Base-by-base conservation (phyloP, 2,797 vertebrate species). In the Macropodus opercularis region DNA sequence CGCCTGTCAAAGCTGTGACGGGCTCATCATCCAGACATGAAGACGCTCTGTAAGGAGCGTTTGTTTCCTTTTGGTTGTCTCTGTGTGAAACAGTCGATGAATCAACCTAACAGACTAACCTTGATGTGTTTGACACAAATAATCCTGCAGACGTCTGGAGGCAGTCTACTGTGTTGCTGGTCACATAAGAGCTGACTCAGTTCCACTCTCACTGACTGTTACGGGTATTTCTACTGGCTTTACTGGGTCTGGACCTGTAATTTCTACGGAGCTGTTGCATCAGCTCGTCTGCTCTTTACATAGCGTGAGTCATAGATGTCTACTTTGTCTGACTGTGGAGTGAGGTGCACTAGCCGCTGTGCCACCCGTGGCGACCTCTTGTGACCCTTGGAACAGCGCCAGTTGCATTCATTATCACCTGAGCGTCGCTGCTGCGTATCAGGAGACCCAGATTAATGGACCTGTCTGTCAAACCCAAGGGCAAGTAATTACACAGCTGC, bases 51-150 rank as follows among this genome's bases (percentile, higher is more conserved):
- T 17, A n/a, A 15, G 2, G 36, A 32, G 7, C 48, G 18, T 1
- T 24, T 40, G 17, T 52, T 49, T 3, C 23, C 1, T 3, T 4
- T 6, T 9, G 49, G 2, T 50, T 22, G 27, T 51, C 2, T 7
- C 44, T 40, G n/a, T 3, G 8, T 76, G 10, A 12, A 24, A n/a
- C 23, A 38, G 14, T 42, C 11, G 27, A 8, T 29, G 27, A 29
- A 27, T 22, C 40, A 24, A 38, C 24, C 72, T 69, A 63, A 80
- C 77, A 72, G 66, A 75, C 68, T 69, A 80, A 77, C 54, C 31
- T 36, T 22, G 19, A 21, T 4, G 3, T 38, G 2, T 1, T 19
- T 35, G 32, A 32, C 3, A 36, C 38, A 47, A 69, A 61, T 9
- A 19, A 36, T 21, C 24, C 31, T 23, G 38, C 73, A 62, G 17